These are phyloP conservation scores for Odontocolon sp. DNA, from an alignment of 2,888 invertebrate genomes.

Conservation along the genomic window DNA sequence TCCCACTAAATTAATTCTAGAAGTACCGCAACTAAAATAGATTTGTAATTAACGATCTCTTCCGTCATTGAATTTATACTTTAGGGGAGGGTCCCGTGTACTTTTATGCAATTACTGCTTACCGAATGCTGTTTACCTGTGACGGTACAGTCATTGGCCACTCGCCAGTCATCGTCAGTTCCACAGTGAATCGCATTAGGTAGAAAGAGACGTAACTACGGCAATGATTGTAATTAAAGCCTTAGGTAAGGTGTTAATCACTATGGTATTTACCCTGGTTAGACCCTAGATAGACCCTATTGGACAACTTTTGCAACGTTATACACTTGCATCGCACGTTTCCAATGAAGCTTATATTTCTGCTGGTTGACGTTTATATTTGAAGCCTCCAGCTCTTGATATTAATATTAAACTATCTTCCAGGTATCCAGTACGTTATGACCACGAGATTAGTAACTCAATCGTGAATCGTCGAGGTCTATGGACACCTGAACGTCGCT, in stretches of 20 bases:
- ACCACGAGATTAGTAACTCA: too few relatives aligned
- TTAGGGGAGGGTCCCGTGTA: background rate
- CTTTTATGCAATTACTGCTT: slow-evolving; percentile 30
- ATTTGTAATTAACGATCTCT: slow-evolving; percentile 5
- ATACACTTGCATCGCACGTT: slow-evolving; percentile 7
- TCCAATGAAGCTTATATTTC: slow-evolving; percentile 40
- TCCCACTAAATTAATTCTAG: too few relatives aligned
- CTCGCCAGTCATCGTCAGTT: too few relatives aligned
- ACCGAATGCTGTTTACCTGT: background rate
- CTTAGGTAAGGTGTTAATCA: too few relatives aligned
- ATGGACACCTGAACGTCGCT: slow-evolving; percentile 51
- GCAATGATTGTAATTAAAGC: too few relatives aligned
- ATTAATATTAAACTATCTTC: slow-evolving; percentile 57
- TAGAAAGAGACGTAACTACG: too few relatives aligned
- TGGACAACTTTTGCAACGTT: slow-evolving; percentile 38
- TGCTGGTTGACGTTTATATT: slow-evolving; percentile 56
- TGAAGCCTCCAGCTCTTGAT: slow-evolving; percentile 34
- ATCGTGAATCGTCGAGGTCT: slow-evolving; percentile 28
- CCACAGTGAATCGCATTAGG: too few relatives aligned
- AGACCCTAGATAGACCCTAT: too few relatives aligned
- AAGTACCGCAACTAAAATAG: background rate
- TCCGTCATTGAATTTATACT: slow-evolving; percentile 37
- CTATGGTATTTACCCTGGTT: too few relatives aligned
- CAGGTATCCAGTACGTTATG: slow-evolving; percentile 54
- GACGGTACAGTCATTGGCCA: too few relatives aligned